Conservation (phyloP, 2,888 invertebrate genomes). For the Entomobrya proxima region DNA sequence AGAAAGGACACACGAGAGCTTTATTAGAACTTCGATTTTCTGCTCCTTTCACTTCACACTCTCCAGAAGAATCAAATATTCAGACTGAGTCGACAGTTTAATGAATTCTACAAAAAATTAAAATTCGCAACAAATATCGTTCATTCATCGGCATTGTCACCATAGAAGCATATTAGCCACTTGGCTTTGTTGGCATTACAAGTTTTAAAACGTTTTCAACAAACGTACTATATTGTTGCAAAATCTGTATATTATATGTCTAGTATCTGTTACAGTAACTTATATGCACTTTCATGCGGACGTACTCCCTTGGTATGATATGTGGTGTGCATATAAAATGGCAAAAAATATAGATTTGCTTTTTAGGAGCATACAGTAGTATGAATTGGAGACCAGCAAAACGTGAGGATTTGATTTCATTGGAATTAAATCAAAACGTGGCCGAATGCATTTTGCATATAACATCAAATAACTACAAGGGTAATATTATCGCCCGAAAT, state of each 20-base stretch:
- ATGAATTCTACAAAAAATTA: constrained; percentile 19
- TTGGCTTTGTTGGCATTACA: background rate
- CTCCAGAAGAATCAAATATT: background rate
- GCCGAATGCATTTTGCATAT: background rate
- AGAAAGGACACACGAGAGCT: background rate
- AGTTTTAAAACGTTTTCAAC: background rate
- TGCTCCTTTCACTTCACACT: background rate
- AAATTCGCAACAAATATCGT: constrained; percentile 10
- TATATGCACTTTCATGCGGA: background rate
- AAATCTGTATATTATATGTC: background rate
- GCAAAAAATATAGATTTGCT: too few relatives aligned
- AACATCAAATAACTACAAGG: too few relatives aligned
- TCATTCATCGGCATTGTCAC: background rate
- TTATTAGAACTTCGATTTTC: too few relatives aligned
- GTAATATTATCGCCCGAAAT: too few relatives aligned
- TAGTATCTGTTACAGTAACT: background rate
- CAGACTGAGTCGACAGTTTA: background rate
- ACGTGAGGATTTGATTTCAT: background rate
- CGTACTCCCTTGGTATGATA: constrained; percentile 6
- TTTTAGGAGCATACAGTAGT: too few relatives aligned
- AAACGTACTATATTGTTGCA: background rate
- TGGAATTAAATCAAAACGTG: background rate
- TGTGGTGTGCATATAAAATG: background rate
- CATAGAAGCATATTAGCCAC: background rate
- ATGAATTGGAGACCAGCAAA: too few relatives aligned